Evolutionary conservation across 1,140 invertebrate genomes (phyloP).

Genomic region (Apis dorsata): DNA sequence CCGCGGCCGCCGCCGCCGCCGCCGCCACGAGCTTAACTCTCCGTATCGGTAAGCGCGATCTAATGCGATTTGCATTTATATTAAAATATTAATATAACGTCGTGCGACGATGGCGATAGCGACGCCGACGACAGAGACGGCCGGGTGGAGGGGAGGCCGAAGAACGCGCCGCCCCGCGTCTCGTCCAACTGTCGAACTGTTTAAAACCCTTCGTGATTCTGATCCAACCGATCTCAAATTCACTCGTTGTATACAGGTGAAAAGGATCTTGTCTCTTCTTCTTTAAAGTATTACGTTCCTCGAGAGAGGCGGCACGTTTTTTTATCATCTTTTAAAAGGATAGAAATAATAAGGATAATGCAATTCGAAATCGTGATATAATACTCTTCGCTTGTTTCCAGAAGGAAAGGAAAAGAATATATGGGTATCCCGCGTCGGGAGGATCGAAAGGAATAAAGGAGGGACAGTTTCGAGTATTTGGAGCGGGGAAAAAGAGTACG

Average conservation of each 20-base stretch:
- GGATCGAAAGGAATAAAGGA: constrained; percentile 2
- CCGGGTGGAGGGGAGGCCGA: constrained; percentile 15
- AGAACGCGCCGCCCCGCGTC: not conserved
- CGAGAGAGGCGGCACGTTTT: too few species aligned
- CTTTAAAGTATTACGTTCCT: too few species aligned
- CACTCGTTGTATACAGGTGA: too few species aligned
- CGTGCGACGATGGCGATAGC: constrained; percentile 11
- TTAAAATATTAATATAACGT: constrained; percentile 76
- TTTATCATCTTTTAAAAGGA: too few species aligned
- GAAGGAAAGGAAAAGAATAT: too few species aligned
- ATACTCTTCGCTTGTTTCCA: too few species aligned
- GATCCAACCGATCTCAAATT: too few species aligned
- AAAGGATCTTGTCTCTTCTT: too few species aligned
- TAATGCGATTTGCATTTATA: constrained; percentile 76
- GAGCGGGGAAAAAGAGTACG: constrained; percentile 52
- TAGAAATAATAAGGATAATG: too few species aligned
- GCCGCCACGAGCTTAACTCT: constrained; percentile 45
- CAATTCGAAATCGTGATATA: too few species aligned
- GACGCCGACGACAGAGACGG: constrained; percentile 49
- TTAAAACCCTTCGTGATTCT: not conserved
- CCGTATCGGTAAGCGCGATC: constrained; percentile 73
- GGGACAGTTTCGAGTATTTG: not conserved
- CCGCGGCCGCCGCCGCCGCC: constrained; percentile 2
- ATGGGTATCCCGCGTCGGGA: too few species aligned
- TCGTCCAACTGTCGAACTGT: not conserved